Conservation (phyloP, 2,113 vertebrate species). For the Syngnathus scovelli region DNA sequence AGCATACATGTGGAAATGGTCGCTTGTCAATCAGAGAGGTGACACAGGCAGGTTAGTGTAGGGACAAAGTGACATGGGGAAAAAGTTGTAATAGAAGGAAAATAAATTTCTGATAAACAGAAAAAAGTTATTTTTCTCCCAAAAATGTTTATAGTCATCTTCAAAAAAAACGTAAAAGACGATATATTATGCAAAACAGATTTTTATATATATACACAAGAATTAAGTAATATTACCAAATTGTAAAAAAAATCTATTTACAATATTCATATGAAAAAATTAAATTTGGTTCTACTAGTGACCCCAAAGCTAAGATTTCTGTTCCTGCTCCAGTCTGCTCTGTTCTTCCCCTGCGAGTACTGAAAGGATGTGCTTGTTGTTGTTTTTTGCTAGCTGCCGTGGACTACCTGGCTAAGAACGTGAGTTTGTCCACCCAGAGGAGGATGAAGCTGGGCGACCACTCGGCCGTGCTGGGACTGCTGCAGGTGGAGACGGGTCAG, state of each 20-base stretch:
- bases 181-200: too few relatives aligned
- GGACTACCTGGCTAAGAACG: slow-evolving; percentile 98
- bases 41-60: too few relatives aligned
- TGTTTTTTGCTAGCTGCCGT: slow-evolving; percentile 77
- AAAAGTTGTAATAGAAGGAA: too few relatives aligned
- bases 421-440: slow-evolving; percentile 94
- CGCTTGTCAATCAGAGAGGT: too few relatives aligned
- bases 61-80: too few relatives aligned
- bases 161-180: too few relatives aligned
- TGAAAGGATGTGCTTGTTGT: neutral
- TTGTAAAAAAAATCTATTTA: neutral
- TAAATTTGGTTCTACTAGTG: neutral
- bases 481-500: slow-evolving; percentile 98
- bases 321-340: neutral
- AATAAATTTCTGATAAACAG: too few relatives aligned
- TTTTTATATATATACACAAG: too few relatives aligned
- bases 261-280: neutral
- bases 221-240: too few relatives aligned
- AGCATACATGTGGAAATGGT: neutral
- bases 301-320: neutral
- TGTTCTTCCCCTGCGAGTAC: neutral
- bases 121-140: too few relatives aligned
- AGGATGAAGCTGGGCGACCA: slow-evolving; percentile 98
- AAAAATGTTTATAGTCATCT: too few relatives aligned
- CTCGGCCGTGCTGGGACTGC: slow-evolving; percentile 92